Conservation (phyloP, 2,113 vertebrate genomes). For the Channa argus region DNA sequence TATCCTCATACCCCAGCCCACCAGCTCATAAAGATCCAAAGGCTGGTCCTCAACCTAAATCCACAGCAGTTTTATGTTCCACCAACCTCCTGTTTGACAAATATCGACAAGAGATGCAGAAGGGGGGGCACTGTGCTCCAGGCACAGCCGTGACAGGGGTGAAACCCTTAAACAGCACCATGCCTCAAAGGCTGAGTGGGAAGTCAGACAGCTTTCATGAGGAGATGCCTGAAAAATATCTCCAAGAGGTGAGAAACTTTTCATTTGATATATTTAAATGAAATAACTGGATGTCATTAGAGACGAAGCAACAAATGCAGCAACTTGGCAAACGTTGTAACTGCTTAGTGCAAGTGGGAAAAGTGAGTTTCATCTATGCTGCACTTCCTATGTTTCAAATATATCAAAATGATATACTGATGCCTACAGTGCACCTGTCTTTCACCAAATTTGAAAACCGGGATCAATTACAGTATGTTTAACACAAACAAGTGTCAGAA, state of each 20-base stretch:
- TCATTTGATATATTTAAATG: not conserved
- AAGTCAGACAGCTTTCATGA: conserved; percentile 87
- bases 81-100: conserved; percentile 87
- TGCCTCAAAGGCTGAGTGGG: conserved; percentile 81
- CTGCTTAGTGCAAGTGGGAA: not conserved
- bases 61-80: conserved; percentile 68
- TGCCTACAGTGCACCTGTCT: too few relatives aligned
- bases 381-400: too few relatives aligned
- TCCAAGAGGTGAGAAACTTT: conserved; percentile 72
- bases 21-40: conserved; percentile 82
- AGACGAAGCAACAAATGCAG: not conserved
- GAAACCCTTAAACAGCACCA: conserved; percentile 82
- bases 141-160: conserved; percentile 85
- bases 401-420: too few relatives aligned
- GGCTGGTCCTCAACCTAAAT: conserved; percentile 70
- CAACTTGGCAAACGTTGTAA: not conserved
- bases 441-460: too few relatives aligned
- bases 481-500: too few relatives aligned
- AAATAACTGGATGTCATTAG: not conserved
- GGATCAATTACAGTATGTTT: too few relatives aligned
- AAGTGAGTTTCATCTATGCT: not conserved
- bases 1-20: conserved; percentile 75
- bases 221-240: conserved; percentile 82
- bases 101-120: conserved; percentile 90
- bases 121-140: conserved; percentile 84